Evolutionary conservation across 2,113 vertebrate species (phyloP), one percentile per base, ranked within the genome.

Genomic region (Turdus rufiventris): DNA sequence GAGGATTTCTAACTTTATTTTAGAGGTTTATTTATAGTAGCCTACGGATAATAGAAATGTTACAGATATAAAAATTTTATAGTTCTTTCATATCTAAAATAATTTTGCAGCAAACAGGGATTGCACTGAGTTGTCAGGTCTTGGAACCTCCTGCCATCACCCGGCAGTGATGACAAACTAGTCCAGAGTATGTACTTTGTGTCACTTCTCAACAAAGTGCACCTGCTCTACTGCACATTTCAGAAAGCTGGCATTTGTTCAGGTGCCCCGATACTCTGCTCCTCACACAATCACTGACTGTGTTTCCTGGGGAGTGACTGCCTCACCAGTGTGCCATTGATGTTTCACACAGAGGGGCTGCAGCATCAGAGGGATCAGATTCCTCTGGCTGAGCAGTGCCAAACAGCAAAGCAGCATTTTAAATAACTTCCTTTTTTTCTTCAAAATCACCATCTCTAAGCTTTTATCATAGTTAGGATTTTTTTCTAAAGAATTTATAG

Each of bases 311-410:
- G 21, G 26, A 0, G 50, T n/a, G 21, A 57, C 36, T 25, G 19
- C 53, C 25, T 54, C 8, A 5, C 26, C 54, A 18, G 7, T 2
- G 26, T 14, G 10, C 34, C 42, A 6, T 0, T 53, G 61, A 20
- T 10, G 18, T 20, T 61, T 26, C 3, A 1, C 61, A 62, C 13
- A 50, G 42, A 62, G 34, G 29, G 28, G 42, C 42, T 77, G 50
- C 2, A 54, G 60, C 34, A n/a, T 10, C 14, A 53, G 25, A 57
- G 33, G 51, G 58, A 79, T 60, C 34, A 25, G 28, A 81, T 57
- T 61, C 40, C 36, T 70, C 33, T 90, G 45, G 56, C 26, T 43
- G 17, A 74, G 33, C 31, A 82, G 53, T 24, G 24, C 8, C 91
- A 88, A 18, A 48, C 5, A 54, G 17, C 40, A 62, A 29, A 63